Conservation (phyloP, 2,113 vertebrate species). For the Mirza zaza region DNA sequence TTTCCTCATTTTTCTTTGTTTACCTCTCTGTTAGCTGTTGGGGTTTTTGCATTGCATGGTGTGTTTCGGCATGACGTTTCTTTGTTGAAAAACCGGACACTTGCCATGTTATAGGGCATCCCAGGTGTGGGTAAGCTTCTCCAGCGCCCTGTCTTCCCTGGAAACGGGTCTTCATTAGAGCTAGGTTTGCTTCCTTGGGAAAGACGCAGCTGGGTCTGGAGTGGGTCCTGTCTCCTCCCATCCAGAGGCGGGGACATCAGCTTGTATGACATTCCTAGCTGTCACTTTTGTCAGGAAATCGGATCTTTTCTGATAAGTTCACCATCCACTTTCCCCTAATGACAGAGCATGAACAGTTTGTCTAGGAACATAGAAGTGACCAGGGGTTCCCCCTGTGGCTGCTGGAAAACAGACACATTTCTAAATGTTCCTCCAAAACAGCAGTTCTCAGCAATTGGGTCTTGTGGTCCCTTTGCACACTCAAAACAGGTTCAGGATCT, state of each 20-base stretch:
- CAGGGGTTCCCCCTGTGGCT: not conserved
- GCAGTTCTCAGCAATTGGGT: accelerated
- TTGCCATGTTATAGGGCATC: accelerated
- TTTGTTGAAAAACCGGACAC: not conserved
- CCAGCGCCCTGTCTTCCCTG: not conserved
- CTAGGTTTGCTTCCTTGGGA: too few species aligned
- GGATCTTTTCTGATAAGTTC: not conserved
- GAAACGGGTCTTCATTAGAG: not conserved
- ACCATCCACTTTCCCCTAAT: not conserved
- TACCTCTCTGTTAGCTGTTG: not conserved
- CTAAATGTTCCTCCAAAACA: not conserved
- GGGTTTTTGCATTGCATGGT: not conserved
- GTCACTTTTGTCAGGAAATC: accelerated
- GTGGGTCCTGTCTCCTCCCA: accelerated
- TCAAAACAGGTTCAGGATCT: too few species aligned
- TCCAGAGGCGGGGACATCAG: not conserved
- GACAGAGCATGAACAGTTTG: too few species aligned
- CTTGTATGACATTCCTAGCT: not conserved
- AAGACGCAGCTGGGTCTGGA: too few species aligned
- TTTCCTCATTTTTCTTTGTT: accelerated
- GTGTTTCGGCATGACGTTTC: too few species aligned
- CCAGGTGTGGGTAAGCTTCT: accelerated
- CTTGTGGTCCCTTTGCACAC: not conserved
- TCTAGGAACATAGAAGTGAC: too few species aligned
- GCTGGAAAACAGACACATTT: not conserved